Evolutionary conservation across 2,888 invertebrate species (phyloP).

Genomic region (Tortricodes alternella): DNA sequence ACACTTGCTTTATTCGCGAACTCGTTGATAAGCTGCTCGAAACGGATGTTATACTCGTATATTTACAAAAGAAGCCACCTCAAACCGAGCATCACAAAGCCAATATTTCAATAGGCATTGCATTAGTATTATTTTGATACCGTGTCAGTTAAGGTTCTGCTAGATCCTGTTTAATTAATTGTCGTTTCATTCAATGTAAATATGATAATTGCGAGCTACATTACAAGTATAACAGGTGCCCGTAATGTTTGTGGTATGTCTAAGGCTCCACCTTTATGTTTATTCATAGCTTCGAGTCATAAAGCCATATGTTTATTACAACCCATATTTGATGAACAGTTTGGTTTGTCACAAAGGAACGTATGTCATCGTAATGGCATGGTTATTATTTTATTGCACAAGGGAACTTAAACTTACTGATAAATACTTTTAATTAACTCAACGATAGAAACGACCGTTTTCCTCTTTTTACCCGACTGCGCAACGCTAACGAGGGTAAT

Average conservation of each 20-base stretch:
- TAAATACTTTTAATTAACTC: too few species aligned
- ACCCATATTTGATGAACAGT: slow-evolving; percentile 44
- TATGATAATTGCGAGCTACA: slow-evolving; percentile 44
- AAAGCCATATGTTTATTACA: slow-evolving; percentile 50
- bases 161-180: slow-evolving; percentile 7
- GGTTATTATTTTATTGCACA: slow-evolving; percentile 16
- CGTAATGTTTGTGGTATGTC: slow-evolving; percentile 46
- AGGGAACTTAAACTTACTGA: too few species aligned
- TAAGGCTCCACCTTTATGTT: slow-evolving; percentile 74
- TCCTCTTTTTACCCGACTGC: too few species aligned
- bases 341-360: slow-evolving; percentile 34
- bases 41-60: too few species aligned
- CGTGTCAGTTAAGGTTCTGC: neutral
- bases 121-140: neutral
- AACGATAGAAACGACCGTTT: too few species aligned
- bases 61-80: neutral
- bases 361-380: neutral
- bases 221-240: slow-evolving; percentile 33
- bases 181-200: slow-evolving; percentile 30
- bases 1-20: slow-evolving; percentile 36
- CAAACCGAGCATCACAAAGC: neutral
- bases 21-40: neutral
- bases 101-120: slow-evolving; percentile 4
- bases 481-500: too few species aligned
- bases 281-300: slow-evolving; percentile 69